Evolutionary conservation across 1,140 invertebrate species (phyloP).

Genomic region (Amphibalanus amphitrite): DNA sequence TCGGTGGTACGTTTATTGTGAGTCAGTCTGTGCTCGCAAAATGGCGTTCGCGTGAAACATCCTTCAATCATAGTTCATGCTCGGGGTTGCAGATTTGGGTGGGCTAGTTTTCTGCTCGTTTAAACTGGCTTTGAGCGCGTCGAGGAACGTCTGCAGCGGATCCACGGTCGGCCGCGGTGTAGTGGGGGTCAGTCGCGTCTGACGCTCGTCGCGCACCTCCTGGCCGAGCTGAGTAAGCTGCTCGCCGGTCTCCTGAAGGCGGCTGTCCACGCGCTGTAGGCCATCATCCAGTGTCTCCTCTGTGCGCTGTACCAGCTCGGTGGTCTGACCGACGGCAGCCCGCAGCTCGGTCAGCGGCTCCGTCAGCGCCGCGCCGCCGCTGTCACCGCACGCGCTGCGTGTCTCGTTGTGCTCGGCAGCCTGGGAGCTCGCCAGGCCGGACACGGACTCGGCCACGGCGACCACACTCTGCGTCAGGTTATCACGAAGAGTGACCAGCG

Average conservation of each 20-base stretch:
- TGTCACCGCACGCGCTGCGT: background rate
- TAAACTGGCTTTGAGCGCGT: no score
- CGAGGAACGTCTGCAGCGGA: background rate
- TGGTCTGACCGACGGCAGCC: no score
- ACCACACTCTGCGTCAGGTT: background rate
- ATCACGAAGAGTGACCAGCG: background rate
- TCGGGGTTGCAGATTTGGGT: no score
- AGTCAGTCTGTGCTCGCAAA: no score
- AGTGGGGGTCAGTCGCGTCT: background rate
- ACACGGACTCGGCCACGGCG: background rate
- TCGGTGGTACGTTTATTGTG: no score
- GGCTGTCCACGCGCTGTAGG: no score
- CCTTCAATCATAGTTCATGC: no score
- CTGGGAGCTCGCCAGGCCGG: background rate
- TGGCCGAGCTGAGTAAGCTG: background rate
- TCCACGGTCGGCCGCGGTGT: background rate
- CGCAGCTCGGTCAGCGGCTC: background rate
- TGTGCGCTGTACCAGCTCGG: background rate
- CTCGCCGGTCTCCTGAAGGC: no score
- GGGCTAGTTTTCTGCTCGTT: no score
- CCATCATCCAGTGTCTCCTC: background rate
- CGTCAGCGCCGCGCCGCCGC: background rate
- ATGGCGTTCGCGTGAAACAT: no score
- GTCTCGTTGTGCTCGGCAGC: background rate
- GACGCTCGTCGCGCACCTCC: background rate